These are phyloP conservation scores for Andricus grossulariae DNA, from an alignment of 1,140 invertebrate species.

Conservation along the genomic window DNA sequence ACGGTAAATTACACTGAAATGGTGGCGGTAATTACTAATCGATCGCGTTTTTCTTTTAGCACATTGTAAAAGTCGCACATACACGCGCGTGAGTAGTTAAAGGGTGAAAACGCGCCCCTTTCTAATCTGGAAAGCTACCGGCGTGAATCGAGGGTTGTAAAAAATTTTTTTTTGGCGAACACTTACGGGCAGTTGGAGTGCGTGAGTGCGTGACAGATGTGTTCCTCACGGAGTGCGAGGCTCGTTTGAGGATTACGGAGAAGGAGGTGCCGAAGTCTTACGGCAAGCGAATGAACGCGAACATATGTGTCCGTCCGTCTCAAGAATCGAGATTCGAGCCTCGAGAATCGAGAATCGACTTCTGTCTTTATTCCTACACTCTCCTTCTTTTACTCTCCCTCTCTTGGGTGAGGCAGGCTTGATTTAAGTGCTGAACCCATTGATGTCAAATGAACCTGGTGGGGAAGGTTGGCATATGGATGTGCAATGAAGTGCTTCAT, in stretches of 20 bases:
- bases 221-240: slow-evolving; percentile 72
- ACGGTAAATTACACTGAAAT: slow-evolving; percentile 40
- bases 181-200: slow-evolving; percentile 38
- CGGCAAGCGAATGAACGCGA: slow-evolving; percentile 61
- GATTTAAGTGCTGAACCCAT: slow-evolving; percentile 12
- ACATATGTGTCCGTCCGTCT: slow-evolving; percentile 64
- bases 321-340: slow-evolving; percentile 59
- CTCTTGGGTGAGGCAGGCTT: slow-evolving; percentile 9
- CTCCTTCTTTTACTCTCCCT: slow-evolving; percentile 7
- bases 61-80: no score
- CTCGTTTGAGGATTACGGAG: slow-evolving; percentile 73
- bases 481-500: not conserved
- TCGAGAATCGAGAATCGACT: slow-evolving; percentile 69
- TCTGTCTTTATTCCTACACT: slow-evolving; percentile 48
- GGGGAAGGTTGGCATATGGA: not conserved
- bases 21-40: not conserved
- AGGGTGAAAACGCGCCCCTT: no score
- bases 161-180: slow-evolving; percentile 6
- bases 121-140: no score
- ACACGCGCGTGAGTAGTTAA: no score
- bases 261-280: slow-evolving; percentile 74
- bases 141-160: not conserved
- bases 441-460: slow-evolving; percentile 7
- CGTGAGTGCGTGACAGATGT: slow-evolving; percentile 67
- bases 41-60: no score